Evolutionary conservation across 1,140 invertebrate genomes (phyloP), one percentile per base, ranked within the genome.

Genomic region (Pseudomyrmex flavicornis): DNA sequence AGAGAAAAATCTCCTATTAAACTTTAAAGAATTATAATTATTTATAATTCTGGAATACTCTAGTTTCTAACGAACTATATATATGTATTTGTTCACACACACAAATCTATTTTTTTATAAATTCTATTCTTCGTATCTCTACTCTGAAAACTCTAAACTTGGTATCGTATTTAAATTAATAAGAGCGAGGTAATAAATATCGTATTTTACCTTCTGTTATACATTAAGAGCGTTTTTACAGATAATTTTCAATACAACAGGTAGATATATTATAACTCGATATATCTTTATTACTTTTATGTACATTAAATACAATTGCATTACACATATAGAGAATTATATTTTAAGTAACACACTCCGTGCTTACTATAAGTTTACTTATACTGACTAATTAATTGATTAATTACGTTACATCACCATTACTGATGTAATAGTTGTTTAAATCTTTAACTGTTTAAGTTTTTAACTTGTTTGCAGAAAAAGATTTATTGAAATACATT

Each of bases 381-480:
- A 91, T 35, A 52, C 13, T 74, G 70, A 75, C 82, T 54, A 80
- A 69, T 83, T 44, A 82, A 54, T 61, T 62, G 65, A 56, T 50
- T 83, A 86, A 50, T 70, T 26, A 15, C 48, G 61, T 84, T 20
- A 70, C 35, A 20, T 63, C 35, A 44, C 63, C 20, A 83, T 83
- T 62, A 56, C 68, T 76, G 70, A 72, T 82, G 74, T 76, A 82
- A 82, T 74, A 4, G 83, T 90, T 91, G 90, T 92, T 93, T 89
- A 88, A 84, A 72, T 77, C 58, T 86, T 85, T 73, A 84, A 82
- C 65, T 82, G 87, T 92, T 91, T 91, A 93, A 92, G 89, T 91
- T 93, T 93, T 90, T 73, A 20, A 90, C 65, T 75, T 90, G 83
- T 90, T 93, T 92, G 72, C 70, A 93, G 88, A 35, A 35, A 35